Evolutionary conservation across 1,140 invertebrate genomes (phyloP).

Genomic region (Drosophila subpulchrella): DNA sequence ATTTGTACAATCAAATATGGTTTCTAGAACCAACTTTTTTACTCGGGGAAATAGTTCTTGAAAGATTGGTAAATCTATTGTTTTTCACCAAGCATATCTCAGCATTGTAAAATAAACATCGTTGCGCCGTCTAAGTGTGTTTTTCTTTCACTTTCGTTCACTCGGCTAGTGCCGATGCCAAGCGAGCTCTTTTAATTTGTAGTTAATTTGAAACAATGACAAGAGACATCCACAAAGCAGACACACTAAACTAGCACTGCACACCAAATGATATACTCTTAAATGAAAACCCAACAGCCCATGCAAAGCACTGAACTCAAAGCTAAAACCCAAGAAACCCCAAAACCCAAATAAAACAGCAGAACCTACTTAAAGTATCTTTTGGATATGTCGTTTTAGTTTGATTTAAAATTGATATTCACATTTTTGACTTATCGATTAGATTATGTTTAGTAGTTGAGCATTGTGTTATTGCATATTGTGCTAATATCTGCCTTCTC

Average conservation of each 20-base stretch:
- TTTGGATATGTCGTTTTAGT: constrained; percentile 44
- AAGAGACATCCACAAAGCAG: constrained; percentile 6
- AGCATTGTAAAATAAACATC: constrained; percentile 48
- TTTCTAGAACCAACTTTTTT: too few relatives aligned
- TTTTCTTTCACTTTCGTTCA: constrained; percentile 33
- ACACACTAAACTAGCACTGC: constrained; percentile 41
- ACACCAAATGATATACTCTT: constrained; percentile 39
- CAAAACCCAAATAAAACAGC: constrained; percentile 3
- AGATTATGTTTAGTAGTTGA: constrained; percentile 19
- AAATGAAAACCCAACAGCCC: constrained; percentile 22
- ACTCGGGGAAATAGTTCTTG: not conserved
- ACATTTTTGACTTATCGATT: constrained; percentile 15
- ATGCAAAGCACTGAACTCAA: constrained; percentile 14
- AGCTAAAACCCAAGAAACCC: constrained; percentile 6
- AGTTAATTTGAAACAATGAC: constrained; percentile 18
- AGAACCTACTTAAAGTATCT: constrained; percentile 19
- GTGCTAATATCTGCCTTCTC: constrained; percentile 14
- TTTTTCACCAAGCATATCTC: constrained; percentile 14
- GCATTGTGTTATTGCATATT: not conserved
- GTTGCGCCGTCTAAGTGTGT: constrained; percentile 34
- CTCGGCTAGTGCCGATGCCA: constrained; percentile 40
- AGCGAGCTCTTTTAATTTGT: constrained; percentile 57
- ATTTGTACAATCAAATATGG: too few relatives aligned
- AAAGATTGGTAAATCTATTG: too few relatives aligned
- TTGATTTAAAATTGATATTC: constrained; percentile 39